Conservation (phyloP, 2,113 vertebrate species). For the Bujurquina vittata region DNA sequence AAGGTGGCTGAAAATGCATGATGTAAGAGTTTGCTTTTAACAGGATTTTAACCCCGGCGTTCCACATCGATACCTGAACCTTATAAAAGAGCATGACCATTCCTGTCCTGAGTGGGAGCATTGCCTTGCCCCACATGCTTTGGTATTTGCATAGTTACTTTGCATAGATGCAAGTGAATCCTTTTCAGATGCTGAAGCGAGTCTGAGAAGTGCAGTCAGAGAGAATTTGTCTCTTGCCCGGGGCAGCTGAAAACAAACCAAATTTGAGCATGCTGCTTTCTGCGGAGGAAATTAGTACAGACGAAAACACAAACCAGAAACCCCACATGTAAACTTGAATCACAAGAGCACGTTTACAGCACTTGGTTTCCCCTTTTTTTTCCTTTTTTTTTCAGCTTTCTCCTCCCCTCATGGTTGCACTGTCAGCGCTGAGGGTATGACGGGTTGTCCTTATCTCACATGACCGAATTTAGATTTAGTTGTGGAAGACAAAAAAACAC, state of each 20-base stretch:
- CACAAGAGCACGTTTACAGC: conserved; percentile 28
- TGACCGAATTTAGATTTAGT: conserved; percentile 45
- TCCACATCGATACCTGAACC: conserved; percentile 7
- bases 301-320: conserved; percentile 66
- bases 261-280: conserved; percentile 66
- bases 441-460: conserved; percentile 25
- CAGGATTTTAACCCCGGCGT: conserved; percentile 5
- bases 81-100: background rate
- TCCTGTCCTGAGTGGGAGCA: conserved; percentile 29
- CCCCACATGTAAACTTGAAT: conserved; percentile 66
- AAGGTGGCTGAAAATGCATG: conserved; percentile 15
- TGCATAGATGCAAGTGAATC: conserved; percentile 56
- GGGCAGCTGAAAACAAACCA: conserved; percentile 68
- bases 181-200: conserved; percentile 55
- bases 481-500: conserved; percentile 50
- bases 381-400: background rate
- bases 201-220: conserved; percentile 60
- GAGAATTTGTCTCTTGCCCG: conserved; percentile 64
- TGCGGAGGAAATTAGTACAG: conserved; percentile 67
- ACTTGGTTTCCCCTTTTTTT: conserved; percentile 23
- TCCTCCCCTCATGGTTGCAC: conserved; percentile 10
- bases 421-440: background rate
- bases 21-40: conserved; percentile 34
- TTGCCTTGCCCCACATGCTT: conserved; percentile 54
- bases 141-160: conserved; percentile 49